phyloP scores from a whole-genome alignment of 2,888 invertebrate genomes.

The Syrista parreyssii region DNA sequence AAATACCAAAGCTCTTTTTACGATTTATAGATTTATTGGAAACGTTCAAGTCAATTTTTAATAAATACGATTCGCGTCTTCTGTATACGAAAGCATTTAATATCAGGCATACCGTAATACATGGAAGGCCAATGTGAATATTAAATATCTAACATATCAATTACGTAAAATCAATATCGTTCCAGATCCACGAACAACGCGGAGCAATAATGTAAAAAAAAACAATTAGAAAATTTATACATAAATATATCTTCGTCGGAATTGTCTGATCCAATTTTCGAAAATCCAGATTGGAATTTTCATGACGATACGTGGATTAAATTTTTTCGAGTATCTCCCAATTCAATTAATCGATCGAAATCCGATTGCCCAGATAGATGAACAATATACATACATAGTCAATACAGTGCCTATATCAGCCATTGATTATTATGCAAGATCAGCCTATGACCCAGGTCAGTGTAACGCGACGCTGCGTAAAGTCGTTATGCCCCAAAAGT shows the following conservation, averaged over 20 bases:
- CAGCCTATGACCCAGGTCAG: not conserved
- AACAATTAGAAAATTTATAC: not conserved
- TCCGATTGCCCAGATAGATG: not conserved
- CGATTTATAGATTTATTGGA: not conserved
- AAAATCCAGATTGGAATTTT: not conserved
- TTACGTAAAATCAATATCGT: not conserved
- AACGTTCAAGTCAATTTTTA: not conserved
- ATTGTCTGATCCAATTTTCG: not conserved
- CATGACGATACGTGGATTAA: not conserved
- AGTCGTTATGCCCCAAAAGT: not conserved
- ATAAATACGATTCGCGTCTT: not conserved
- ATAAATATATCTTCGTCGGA: not conserved
- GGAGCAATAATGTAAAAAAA: not conserved
- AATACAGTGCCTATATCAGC: not conserved
- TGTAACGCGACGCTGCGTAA: not conserved
- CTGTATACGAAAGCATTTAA: not conserved
- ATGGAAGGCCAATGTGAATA: not conserved
- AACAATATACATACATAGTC: not conserved
- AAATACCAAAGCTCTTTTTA: not conserved
- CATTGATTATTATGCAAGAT: not conserved
- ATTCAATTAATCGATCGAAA: not conserved
- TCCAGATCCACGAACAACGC: not conserved
- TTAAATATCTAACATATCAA: not conserved
- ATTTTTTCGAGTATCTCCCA: not conserved
- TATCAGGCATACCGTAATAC: not conserved